Evolutionary conservation across 2,113 vertebrate genomes (phyloP).

Genomic region (Pica pica): DNA sequence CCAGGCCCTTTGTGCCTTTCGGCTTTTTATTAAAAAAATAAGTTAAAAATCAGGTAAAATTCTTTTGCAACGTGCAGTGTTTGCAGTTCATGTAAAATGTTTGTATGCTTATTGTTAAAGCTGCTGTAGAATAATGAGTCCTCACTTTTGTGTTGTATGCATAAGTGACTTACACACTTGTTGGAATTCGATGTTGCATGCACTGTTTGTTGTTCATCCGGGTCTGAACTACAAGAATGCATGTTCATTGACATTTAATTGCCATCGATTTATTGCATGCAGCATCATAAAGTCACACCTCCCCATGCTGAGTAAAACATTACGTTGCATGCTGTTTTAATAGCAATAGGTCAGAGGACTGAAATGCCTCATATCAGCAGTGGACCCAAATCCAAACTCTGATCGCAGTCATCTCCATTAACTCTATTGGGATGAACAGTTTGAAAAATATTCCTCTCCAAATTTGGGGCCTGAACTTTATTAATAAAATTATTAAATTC

Average conservation of each 20-base stretch:
- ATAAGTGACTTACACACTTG: not conserved
- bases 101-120: not conserved
- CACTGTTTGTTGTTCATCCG: not conserved
- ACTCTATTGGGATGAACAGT: not conserved
- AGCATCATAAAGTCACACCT: not conserved
- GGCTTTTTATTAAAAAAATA: not conserved
- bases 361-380: not conserved
- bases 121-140: not conserved
- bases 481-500: not conserved
- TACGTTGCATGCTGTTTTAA: not conserved
- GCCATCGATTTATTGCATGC: not conserved
- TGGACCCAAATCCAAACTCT: not conserved
- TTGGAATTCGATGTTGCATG: not conserved
- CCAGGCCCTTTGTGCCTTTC: not conserved
- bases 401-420: not conserved
- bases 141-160: not conserved
- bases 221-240: not conserved
- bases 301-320: not conserved
- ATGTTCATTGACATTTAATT: not conserved
- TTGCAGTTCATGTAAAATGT: not conserved
- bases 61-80: not conserved
- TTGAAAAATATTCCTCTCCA: not conserved
- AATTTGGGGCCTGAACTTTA: not conserved
- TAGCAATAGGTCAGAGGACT: not conserved
- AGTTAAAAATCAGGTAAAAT: conserved; percentile 41